Base-by-base conservation (phyloP, 2,113 vertebrate species). In the Falcunculus frontatus region DNA sequence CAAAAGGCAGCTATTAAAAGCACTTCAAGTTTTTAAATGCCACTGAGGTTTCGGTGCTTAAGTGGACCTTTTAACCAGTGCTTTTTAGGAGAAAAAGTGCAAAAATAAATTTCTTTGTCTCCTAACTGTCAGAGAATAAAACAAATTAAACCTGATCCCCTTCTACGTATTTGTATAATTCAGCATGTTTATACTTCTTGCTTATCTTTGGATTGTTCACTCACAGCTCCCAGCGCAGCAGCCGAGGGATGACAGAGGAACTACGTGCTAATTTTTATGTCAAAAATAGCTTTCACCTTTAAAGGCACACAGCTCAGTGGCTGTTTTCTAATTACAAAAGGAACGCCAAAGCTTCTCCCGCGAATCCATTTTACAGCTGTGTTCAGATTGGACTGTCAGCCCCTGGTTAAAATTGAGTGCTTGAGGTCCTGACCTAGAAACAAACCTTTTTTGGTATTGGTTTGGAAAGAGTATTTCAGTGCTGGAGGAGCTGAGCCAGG, bases 371-470 rank as follows among this genome's bases (percentile, higher is more conserved):
- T 78, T 87, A 92, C 84, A 92, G 96, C 93, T 89, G 96, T 33
- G 89, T 7, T 89, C 78, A 70, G 73, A 59, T 52, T 46, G 55
- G 68, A 90, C 93, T 94, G 91, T 94, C 91, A 82, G 80, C 84
- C 91, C 93, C 69, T 83, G 92, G 50, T 86, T 93, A 70, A 92
- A 84, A 92, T 37, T 67, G 68, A 93, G 94, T 80, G 20, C 96
- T 63, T 63, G 86, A 93, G 91, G 94, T 97, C 95, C 50, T 95
- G 93, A 96, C 95, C 96, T 89, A 96, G 89, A 96, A 97, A 87
- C 95, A 89, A 83, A 76, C 95, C 95, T 95, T 96, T 97, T 97
- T 97, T 96, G 96, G 95, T 95, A 65, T 92, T 92, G 94, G 23
- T 84, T 93, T 95, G 91, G 91, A 97, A 84, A 42, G 95, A 91